Conservation (phyloP, 1,140 invertebrate genomes). For the Drosophila virilis region DNA sequence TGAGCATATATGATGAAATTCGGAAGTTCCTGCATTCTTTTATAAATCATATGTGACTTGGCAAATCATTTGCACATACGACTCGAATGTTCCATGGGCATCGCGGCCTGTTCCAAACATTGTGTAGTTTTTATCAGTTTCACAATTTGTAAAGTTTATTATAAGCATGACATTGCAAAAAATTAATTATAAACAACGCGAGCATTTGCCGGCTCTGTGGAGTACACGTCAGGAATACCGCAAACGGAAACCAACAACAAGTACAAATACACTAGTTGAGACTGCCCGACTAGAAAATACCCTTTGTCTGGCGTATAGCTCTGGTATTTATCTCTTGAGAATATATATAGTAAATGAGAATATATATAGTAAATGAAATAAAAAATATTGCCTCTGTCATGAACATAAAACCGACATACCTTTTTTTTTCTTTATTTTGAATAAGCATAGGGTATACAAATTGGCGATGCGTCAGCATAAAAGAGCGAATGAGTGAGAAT, state of each 20-base stretch:
- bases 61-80: slow-evolving; percentile 7
- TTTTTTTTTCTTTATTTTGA: too few species aligned
- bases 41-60: not conserved
- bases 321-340: too few species aligned
- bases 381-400: too few species aligned
- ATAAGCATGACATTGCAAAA: slow-evolving; percentile 33
- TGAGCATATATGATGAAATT: not conserved
- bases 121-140: slow-evolving; percentile 26
- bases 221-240: slow-evolving; percentile 24
- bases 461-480: slow-evolving; percentile 7
- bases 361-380: too few species aligned
- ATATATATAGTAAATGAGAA: too few species aligned
- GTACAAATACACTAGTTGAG: too few species aligned
- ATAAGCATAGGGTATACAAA: not conserved
- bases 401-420: too few species aligned
- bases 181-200: slow-evolving; percentile 23
- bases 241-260: not conserved
- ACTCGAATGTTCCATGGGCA: slow-evolving; percentile 22
- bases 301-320: too few species aligned
- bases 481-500: slow-evolving; percentile 6
- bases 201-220: not conserved
- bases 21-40: not conserved
- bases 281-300: too few species aligned
- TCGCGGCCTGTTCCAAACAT: slow-evolving; percentile 2
- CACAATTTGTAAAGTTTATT: slow-evolving; percentile 14